Conservation (phyloP, 2,888 invertebrate genomes). For the Sphinx pinastri region DNA sequence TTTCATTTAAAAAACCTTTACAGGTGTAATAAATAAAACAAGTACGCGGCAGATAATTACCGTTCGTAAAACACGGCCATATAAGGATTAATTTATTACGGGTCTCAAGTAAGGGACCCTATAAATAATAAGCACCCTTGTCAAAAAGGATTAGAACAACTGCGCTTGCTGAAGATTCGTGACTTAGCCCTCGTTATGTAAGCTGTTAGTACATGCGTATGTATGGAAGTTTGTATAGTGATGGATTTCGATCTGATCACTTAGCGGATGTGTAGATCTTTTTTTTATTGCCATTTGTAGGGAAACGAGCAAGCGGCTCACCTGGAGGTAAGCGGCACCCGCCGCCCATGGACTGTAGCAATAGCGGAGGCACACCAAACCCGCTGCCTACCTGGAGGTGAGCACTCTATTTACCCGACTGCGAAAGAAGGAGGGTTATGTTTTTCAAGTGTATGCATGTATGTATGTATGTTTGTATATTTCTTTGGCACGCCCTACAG, state of each 20-base stretch:
- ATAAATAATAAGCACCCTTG: constrained; percentile 71
- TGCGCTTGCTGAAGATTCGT: constrained; percentile 23
- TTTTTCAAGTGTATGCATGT: too few species aligned
- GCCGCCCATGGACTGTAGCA: too few species aligned
- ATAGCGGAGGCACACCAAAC: too few species aligned
- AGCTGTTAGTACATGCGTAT: not conserved
- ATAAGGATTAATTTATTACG: constrained; percentile 57
- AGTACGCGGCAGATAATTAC: constrained; percentile 17
- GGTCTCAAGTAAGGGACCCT: constrained; percentile 50
- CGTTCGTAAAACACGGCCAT: constrained; percentile 45
- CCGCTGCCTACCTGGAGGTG: too few species aligned
- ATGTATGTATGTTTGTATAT: too few species aligned
- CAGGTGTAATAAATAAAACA: constrained; percentile 22
- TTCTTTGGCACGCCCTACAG: too few species aligned
- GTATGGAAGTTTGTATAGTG: constrained; percentile 1
- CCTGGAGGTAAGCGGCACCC: too few species aligned
- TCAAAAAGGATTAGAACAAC: constrained; percentile 60
- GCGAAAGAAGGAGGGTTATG: too few species aligned
- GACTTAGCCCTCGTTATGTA: constrained; percentile 1
- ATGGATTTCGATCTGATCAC: not conserved
- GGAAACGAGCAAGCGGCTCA: too few species aligned
- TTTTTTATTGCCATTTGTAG: too few species aligned
- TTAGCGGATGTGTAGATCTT: too few species aligned
- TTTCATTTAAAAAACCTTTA: not conserved
- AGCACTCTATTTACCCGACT: too few species aligned